Evolutionary conservation across 2,113 vertebrate genomes (phyloP), one percentile per base, ranked within the genome.

Genomic region (Nibea albiflora): DNA sequence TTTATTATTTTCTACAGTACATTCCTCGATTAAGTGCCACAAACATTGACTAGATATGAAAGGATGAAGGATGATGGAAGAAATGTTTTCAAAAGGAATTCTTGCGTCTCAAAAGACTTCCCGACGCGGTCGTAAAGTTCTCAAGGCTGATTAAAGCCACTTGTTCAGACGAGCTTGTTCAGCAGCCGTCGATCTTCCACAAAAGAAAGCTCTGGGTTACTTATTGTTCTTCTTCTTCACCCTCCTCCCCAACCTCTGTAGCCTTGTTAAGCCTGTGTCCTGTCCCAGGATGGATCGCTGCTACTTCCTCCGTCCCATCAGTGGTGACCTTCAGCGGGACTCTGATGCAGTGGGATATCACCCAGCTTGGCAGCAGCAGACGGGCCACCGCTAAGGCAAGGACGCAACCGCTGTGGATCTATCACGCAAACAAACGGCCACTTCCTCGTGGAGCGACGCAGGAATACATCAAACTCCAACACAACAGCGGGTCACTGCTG

Each of bases 401-500:
- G 93, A 88, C 92, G 58, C 88, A 52, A 68, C 84, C 39, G 11
- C 78, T n/a, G 78, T 3, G 85, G 78, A 93, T 93, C 88, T 79
- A 92, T 94, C 94, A 94, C 77, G n/a, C 78, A 90, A 93, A 93
- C 92, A 86, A 94, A 94, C 79, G 53, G 90, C 83, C 68, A 14
- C 85, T 86, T 91, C 86, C 60, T 84, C 15, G 11, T 17, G 46
- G 20, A 50, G 73, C 19, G 78, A 78, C 73, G 80, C 68, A 28
- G 47, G 81, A 60, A 93, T 94, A 85, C 80, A 93, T 94, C 93
- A 94, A 78, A 76, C 44, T 70, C 60, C 61, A 65, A 44, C 73
- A 60, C 71, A 76, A 53, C 89, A 88, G 90, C 81, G 69, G 87
- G 90, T 89, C 88, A 79, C 61, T 50, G 64, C 69, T 81, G 81